These are phyloP conservation scores for Pangasius larnaudii DNA, from an alignment of 2,797 vertebrate genomes.

Conservation along the genomic window DNA sequence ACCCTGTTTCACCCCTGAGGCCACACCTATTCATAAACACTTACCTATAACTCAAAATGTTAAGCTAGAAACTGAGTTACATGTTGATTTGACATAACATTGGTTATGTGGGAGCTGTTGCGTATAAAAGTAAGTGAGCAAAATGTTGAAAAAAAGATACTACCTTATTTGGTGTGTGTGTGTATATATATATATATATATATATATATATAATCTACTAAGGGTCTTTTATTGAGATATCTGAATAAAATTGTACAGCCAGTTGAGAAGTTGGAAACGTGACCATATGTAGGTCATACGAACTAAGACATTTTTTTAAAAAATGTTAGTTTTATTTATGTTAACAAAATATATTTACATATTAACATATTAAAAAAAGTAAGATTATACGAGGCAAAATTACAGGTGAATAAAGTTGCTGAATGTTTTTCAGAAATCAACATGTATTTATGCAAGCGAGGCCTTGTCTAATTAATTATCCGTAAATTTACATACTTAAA, in stretches of 20 bases:
- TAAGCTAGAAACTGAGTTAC: background rate
- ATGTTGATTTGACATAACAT: background rate
- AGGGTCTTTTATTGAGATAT: background rate
- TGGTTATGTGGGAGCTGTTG: background rate
- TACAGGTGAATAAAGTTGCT: background rate
- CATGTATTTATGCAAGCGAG: background rate
- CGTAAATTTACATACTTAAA: too few relatives aligned
- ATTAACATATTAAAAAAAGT: background rate
- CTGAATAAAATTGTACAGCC: background rate
- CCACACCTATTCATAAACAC: conserved; percentile 1
- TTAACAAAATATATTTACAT: background rate
- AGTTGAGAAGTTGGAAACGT: background rate
- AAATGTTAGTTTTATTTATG: background rate
- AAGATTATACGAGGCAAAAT: background rate
- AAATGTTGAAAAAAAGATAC: background rate
- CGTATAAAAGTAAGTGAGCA: background rate
- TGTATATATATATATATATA: too few relatives aligned
- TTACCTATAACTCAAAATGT: background rate
- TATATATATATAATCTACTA: background rate
- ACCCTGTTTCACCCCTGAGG: background rate
- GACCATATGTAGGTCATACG: background rate
- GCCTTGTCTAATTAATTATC: background rate
- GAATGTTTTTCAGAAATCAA: background rate
- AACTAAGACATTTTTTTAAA: background rate
- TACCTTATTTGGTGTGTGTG: too few relatives aligned